These are phyloP conservation scores for Puma concolor DNA, from an alignment of 2,113 vertebrate genomes.

Conservation along the genomic window DNA sequence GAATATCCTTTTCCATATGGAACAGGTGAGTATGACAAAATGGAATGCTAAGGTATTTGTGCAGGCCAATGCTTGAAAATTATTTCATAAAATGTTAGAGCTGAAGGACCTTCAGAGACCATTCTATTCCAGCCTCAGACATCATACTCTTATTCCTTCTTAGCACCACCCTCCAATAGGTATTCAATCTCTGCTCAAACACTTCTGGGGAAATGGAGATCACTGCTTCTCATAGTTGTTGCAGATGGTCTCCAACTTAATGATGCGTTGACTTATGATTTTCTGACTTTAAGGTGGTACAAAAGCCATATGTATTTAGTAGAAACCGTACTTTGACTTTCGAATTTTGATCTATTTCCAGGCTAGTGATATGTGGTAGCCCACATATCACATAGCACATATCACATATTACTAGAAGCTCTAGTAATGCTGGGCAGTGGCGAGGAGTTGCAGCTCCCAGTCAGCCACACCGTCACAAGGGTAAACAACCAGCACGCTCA, in stretches of 20 bases:
- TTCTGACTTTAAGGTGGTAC: neutral
- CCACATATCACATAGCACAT: no score
- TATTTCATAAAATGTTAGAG: neutral
- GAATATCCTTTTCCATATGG: neutral
- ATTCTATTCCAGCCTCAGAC: neutral
- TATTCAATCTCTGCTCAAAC: neutral
- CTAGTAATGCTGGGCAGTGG: neutral
- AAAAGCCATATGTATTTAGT: neutral
- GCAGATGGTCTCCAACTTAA: neutral
- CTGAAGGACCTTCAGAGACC: neutral
- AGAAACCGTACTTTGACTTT: neutral
- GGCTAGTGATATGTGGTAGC: neutral
- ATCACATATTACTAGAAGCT: no score
- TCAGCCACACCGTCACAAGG: neutral
- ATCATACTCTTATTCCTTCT: neutral
- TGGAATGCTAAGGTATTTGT: neutral
- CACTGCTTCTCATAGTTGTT: neutral
- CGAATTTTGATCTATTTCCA: neutral
- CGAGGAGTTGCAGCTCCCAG: neutral
- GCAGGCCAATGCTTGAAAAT: neutral
- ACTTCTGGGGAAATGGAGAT: neutral
- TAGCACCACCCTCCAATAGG: neutral
- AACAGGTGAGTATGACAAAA: neutral
- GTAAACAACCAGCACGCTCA: neutral
- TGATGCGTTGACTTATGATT: neutral